Percentiles rank a stretch among this genome's conserved stretches.
Evolutionary conservation across 2,888 invertebrate genomes (phyloP).

Genomic region (Mamestra brassicae): DNA sequence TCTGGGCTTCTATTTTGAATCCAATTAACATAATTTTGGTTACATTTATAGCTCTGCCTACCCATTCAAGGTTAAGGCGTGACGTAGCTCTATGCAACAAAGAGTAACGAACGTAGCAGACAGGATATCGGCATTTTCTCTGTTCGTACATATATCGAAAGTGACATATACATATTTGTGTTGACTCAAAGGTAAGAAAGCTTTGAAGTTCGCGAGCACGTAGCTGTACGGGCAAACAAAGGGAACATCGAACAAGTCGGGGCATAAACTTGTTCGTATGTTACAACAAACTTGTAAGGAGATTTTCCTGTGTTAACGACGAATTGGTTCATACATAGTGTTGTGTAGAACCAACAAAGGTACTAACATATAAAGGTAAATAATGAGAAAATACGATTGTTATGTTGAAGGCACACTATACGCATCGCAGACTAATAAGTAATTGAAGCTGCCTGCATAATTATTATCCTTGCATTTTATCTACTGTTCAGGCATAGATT

Average conservation of each 20-base stretch:
- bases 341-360: neutral
- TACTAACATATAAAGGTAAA: too few species aligned
- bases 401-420: too few species aligned
- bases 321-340: neutral
- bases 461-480: too few species aligned
- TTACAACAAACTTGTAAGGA: conserved; percentile 8
- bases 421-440: too few species aligned
- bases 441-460: too few species aligned
- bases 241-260: conserved; percentile 20
- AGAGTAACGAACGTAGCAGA: conserved; percentile 16
- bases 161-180: conserved; percentile 13
- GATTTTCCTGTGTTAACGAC: conserved; percentile 4
- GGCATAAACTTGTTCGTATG: conserved; percentile 27
- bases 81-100: neutral
- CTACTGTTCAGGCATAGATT: too few species aligned
- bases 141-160: conserved; percentile 4
- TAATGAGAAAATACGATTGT: too few species aligned
- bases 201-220: conserved; percentile 36
- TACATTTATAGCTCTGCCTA: too few species aligned
- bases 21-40: too few species aligned
- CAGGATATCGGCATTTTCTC: conserved; percentile 16
- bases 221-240: conserved; percentile 29
- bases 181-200: conserved; percentile 30
- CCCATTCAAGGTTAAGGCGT: too few species aligned
- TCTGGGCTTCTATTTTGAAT: too few species aligned